phyloP scores from a whole-genome alignment of 2,797 vertebrate genomes.

The Toxotes lorentzi region DNA sequence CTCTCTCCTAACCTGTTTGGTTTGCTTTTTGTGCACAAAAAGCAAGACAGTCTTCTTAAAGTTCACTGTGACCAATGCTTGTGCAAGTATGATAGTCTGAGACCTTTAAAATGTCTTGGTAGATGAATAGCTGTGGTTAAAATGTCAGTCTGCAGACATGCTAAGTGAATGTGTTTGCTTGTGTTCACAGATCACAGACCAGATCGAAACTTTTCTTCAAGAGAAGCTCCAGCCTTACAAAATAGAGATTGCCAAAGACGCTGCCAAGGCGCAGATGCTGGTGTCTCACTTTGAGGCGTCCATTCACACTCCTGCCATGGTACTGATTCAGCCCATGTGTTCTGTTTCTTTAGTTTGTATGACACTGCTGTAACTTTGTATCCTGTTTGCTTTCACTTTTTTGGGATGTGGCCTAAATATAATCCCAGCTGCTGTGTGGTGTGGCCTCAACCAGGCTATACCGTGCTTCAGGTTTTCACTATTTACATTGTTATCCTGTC shows the following conservation, averaged over 20 bases:
- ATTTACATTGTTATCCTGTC: neutral
- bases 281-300: slow-evolving; percentile 73
- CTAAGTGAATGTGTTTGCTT: slow-evolving; percentile 1
- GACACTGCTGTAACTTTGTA: too few species aligned
- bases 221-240: slow-evolving; percentile 79
- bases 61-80: too few species aligned
- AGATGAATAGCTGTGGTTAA: neutral
- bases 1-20: neutral
- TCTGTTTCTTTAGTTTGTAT: neutral
- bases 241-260: slow-evolving; percentile 72
- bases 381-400: neutral
- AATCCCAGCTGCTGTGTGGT: neutral
- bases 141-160: neutral
- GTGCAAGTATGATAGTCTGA: too few species aligned
- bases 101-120: too few species aligned
- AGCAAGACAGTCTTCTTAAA: too few species aligned
- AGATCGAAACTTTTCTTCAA: slow-evolving; percentile 70
- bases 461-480: neutral
- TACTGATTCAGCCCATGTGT: slow-evolving; percentile 32
- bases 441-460: neutral
- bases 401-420: neutral
- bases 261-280: slow-evolving; percentile 49
- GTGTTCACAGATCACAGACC: slow-evolving; percentile 75
- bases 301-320: slow-evolving; percentile 82
- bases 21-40: too few species aligned